A percentile compares a stretch with the other conserved stretches of the same genome.
These are phyloP conservation scores for Anorthoa munda DNA, from an alignment of 2,888 invertebrate genomes.

Conservation along the genomic window DNA sequence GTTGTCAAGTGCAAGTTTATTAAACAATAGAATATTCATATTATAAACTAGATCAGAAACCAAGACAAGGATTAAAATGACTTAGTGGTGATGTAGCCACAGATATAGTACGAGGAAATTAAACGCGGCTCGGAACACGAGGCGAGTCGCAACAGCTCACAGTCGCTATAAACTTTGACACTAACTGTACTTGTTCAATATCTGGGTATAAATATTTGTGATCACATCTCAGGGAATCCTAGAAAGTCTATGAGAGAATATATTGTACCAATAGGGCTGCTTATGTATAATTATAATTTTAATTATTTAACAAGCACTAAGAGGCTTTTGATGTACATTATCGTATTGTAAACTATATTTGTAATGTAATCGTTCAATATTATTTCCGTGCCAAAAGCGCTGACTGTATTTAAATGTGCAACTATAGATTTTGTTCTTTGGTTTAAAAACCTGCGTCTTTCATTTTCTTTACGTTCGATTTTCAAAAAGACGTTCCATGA, in stretches of 20 bases:
- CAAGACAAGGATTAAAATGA: not conserved
- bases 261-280: constrained; percentile 36
- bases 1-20: not conserved
- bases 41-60: not conserved
- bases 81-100: not conserved
- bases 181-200: not conserved
- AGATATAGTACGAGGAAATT: too few relatives aligned
- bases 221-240: constrained; percentile 3
- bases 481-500: constrained; percentile 19
- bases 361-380: constrained; percentile 61
- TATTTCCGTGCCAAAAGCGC: constrained; percentile 76
- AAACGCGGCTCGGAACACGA: too few relatives aligned
- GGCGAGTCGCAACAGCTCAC: too few relatives aligned
- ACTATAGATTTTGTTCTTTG: constrained; percentile 40
- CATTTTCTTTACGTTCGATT: constrained; percentile 8
- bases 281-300: constrained; percentile 22
- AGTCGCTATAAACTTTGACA: too few relatives aligned
- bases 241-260: constrained; percentile 17
- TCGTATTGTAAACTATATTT: constrained; percentile 48
- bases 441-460: constrained; percentile 4
- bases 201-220: not conserved
- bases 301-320: constrained; percentile 40
- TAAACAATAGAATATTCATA: not conserved
- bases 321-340: constrained; percentile 69
- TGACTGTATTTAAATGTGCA: constrained; percentile 61